These are phyloP conservation scores for Stenodera caucasica DNA, from an alignment of 2,888 invertebrate species.

Conservation along the genomic window DNA sequence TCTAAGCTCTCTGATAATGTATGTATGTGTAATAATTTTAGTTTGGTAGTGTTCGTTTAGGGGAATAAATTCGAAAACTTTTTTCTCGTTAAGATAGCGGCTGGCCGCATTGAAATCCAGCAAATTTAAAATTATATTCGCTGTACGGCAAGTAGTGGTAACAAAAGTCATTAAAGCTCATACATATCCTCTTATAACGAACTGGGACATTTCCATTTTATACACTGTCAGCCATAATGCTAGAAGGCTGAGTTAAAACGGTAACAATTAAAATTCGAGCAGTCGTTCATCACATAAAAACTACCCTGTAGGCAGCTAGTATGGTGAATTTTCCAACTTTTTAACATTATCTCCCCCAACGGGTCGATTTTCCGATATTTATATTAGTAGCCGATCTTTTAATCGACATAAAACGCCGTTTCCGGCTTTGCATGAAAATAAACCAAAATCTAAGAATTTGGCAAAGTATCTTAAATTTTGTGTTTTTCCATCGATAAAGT, in stretches of 20 bases:
- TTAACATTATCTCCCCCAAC: constrained; percentile 42
- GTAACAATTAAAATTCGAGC: constrained; percentile 22
- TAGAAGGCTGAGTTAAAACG: constrained; percentile 15
- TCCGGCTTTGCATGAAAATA: constrained; percentile 32
- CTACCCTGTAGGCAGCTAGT: constrained; percentile 27
- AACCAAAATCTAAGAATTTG: no score
- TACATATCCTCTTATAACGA: constrained; percentile 14
- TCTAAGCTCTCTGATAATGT: neutral
- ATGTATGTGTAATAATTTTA: neutral
- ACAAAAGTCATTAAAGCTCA: constrained; percentile 12
- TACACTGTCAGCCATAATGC: constrained; percentile 11
- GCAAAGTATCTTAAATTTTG: no score
- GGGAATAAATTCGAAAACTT: neutral
- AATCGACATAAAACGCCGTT: constrained; percentile 40
- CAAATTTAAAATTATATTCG: constrained; percentile 10
- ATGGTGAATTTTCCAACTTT: constrained; percentile 39
- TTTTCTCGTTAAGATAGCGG: neutral
- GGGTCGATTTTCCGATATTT: constrained; percentile 46
- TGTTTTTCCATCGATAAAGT: no score
- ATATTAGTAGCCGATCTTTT: constrained; percentile 37
- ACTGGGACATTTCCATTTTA: constrained; percentile 15
- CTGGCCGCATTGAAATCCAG: constrained; percentile 16
- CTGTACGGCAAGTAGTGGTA: constrained; percentile 14
- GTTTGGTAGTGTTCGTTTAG: neutral
- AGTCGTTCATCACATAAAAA: constrained; percentile 21